These are phyloP conservation scores for Reinhardtius hippoglossoides DNA, from an alignment of 2,113 vertebrate genomes.

Conservation along the genomic window DNA sequence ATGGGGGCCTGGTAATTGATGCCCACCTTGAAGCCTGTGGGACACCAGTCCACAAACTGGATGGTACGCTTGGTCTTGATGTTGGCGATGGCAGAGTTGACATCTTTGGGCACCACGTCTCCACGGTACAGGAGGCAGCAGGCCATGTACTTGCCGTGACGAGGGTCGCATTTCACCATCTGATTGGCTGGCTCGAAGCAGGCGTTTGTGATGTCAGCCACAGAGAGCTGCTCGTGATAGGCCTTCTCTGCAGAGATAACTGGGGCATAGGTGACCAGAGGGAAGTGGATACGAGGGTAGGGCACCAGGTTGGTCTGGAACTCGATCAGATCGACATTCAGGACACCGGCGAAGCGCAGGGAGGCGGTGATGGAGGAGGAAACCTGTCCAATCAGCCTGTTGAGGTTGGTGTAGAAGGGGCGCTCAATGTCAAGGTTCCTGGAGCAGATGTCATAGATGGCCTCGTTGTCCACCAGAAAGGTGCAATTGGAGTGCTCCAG, in stretches of 20 bases:
- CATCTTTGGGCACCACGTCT: slow-evolving; percentile 88
- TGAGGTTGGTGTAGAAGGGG: too few species aligned
- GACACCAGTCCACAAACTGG: slow-evolving; percentile 82
- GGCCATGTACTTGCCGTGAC: slow-evolving; percentile 89
- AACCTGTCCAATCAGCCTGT: too few species aligned
- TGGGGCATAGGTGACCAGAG: slow-evolving; percentile 86
- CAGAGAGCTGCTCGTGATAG: slow-evolving; percentile 86
- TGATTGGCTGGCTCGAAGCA: slow-evolving; percentile 89
- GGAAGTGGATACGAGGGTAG: slow-evolving; percentile 88
- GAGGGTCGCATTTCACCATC: slow-evolving; percentile 88
- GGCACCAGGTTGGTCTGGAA: slow-evolving; percentile 85
- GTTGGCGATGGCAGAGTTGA: slow-evolving; percentile 87
- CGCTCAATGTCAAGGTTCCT: too few species aligned
- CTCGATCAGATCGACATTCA: slow-evolving; percentile 81
- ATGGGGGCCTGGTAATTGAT: slow-evolving; percentile 88
- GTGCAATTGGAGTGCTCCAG: too few species aligned
- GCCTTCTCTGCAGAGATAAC: slow-evolving; percentile 90
- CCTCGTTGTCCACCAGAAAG: too few species aligned
- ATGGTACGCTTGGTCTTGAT: slow-evolving; percentile 86
- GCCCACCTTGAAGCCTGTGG: slow-evolving; percentile 83
- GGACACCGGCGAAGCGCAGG: slow-evolving; percentile 24
- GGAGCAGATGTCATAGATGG: too few species aligned
- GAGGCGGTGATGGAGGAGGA: too few species aligned
- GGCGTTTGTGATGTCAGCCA: slow-evolving; percentile 86
- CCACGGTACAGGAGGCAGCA: slow-evolving; percentile 85